Conservation (phyloP, 1,140 invertebrate genomes). For the Achatina immaculata region DNA sequence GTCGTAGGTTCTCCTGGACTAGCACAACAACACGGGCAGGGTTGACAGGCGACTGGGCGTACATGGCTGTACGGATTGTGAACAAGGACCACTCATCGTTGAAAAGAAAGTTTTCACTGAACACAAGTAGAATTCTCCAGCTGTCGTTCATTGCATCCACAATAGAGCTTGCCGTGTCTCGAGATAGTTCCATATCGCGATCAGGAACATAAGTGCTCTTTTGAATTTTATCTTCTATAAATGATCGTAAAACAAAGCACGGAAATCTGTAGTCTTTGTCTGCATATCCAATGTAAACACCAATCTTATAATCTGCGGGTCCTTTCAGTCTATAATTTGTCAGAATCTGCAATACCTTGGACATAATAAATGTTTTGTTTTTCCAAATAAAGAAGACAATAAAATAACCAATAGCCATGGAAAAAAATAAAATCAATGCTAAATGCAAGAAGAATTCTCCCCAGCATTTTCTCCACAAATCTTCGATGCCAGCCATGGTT, state of each 20-base stretch:
- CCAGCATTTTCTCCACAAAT: conserved; percentile 18
- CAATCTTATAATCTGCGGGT: neutral
- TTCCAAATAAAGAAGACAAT: neutral
- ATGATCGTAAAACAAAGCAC: neutral
- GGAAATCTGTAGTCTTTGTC: conserved; percentile 11
- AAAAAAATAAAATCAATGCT: neutral
- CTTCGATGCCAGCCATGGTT: neutral
- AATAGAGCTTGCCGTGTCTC: neutral
- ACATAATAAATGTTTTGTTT: neutral
- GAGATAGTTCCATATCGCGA: neutral
- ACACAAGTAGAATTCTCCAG: conserved; percentile 20
- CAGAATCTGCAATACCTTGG: neutral
- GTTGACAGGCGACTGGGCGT: neutral
- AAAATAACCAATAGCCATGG: neutral
- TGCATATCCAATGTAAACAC: conserved; percentile 23
- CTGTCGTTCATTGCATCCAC: conserved; percentile 20
- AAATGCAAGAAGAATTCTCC: neutral
- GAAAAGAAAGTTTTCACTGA: neutral
- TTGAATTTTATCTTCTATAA: conserved; percentile 10
- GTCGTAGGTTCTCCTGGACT: neutral
- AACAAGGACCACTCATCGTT: conserved; percentile 24
- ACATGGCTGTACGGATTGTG: conserved; percentile 1
- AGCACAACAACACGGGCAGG: conserved; percentile 12
- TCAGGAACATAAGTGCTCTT: neutral
- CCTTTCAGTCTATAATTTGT: neutral